Base-by-base conservation (phyloP, 2,888 invertebrate genomes). In the Aphodius granarius region DNA sequence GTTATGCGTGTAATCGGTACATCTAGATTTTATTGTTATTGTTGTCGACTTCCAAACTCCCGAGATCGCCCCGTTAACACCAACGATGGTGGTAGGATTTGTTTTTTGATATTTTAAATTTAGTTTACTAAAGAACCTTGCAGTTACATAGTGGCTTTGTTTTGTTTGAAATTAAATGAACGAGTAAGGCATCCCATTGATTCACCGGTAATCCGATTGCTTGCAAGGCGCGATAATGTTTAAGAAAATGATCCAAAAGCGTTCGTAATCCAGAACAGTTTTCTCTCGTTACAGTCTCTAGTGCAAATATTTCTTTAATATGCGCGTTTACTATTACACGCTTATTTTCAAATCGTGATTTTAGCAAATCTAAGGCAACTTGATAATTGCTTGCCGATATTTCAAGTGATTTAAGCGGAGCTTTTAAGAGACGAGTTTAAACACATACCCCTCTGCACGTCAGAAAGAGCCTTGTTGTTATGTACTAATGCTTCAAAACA, bases 211-310 rank as follows among this genome's bases (percentile, higher is more conserved):
- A 4, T 13, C 63, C 16, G 20, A 23, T 18, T 20, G 43, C 64
- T 18, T 76, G 19, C 1, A 76, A 21, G 13, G 76, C 62, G 6
- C 76, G 17, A 13, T 68, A 21, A 43, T 76, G 76, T 70, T 70
- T 73, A 20, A 65, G 43, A 5, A 72, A 73, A 64, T 73, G 63
- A 18, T 64, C 16, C 18, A 73, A 23, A 4, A 73, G 18, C 13
- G 62, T 19, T 75, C 16, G 72, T 16, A 73, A 20, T 62, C 23
- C 17, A 5, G 18, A 19, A 19, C 63, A 18, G n/a, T 19, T 22
- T 18, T 65, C 43, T 5, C 62, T n/a, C 21, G 5, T 63, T n/a
- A 21, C 3, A 3, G 17, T 13, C 5, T 16, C 16, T 63, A 68
- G 18, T 5, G 15, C 71, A 73, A 75, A 75, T 9, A 75, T 19